phyloP scores from a whole-genome alignment of 2,888 invertebrate genomes.

The Hemicrepidius hirtus region DNA sequence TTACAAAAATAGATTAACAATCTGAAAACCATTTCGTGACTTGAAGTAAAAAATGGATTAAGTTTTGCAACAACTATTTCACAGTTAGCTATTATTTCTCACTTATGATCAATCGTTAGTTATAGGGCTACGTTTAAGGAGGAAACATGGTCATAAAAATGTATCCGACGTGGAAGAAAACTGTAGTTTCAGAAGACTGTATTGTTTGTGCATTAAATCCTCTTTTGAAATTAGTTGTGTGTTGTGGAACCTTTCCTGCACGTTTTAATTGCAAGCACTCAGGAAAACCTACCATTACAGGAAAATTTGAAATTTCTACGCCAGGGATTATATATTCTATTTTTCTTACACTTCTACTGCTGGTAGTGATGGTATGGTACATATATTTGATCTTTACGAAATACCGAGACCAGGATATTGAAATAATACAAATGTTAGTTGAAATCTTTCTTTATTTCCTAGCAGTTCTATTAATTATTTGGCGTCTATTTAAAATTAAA shows the following conservation, averaged over 20 bases:
- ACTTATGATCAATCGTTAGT: no score
- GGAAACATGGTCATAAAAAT: neutral
- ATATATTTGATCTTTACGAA: neutral
- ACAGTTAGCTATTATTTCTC: no score
- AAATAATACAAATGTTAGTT: slow-evolving; percentile 31
- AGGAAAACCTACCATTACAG: neutral
- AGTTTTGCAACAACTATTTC: no score
- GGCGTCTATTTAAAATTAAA: slow-evolving; percentile 13
- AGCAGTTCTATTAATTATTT: slow-evolving; percentile 26
- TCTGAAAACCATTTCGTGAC: no score
- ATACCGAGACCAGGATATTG: neutral
- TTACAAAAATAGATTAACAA: no score
- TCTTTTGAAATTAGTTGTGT: neutral
- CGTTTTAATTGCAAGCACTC: slow-evolving; percentile 1
- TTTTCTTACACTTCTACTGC: neutral
- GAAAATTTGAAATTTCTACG: neutral
- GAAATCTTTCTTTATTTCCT: slow-evolving; percentile 40
- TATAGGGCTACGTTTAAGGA: no score
- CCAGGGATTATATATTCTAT: neutral
- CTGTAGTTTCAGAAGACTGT: slow-evolving; percentile 1
- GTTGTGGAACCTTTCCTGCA: no score
- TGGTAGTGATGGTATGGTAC: neutral
- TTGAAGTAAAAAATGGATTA: no score
- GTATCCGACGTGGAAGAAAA: neutral
- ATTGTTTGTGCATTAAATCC: slow-evolving; percentile 1